Evolutionary conservation across 2,888 invertebrate genomes (phyloP).

Genomic region (Carterocephalus palaemon): DNA sequence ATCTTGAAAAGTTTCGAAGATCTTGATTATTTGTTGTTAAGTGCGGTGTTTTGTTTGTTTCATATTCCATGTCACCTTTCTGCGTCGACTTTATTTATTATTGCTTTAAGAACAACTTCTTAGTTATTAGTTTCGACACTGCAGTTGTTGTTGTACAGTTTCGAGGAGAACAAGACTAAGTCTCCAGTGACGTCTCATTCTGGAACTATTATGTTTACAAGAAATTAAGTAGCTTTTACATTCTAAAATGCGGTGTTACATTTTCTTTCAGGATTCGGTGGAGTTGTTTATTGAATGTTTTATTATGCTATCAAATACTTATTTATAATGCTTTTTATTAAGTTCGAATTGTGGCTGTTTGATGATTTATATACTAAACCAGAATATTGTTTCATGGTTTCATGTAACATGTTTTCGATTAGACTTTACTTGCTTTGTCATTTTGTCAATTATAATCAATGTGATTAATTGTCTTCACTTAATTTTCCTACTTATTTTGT

Average conservation of each 20-base stretch:
- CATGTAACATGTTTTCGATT: no score
- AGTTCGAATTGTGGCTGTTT: no score
- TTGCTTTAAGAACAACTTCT: conserved; percentile 17
- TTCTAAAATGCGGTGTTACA: conserved; percentile 9
- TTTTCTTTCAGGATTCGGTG: no score
- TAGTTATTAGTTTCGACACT: conserved; percentile 22
- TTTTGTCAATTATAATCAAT: no score
- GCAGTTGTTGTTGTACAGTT: conserved; percentile 13
- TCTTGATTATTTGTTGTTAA: conserved; percentile 55
- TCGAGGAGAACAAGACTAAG: conserved; percentile 15
- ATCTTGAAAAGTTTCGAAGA: conserved; percentile 47
- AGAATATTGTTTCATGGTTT: no score
- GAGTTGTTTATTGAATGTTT: no score
- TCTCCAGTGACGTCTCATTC: conserved; percentile 11
- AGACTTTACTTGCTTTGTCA: no score
- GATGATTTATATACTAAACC: no score
- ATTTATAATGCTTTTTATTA: no score
- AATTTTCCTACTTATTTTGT: no score
- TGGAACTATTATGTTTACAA: conserved; percentile 14
- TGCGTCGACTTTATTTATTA: conserved; percentile 9
- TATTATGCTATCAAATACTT: no score
- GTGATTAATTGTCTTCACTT: no score
- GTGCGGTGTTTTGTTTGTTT: conserved; percentile 32
- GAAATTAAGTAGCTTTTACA: conserved; percentile 14
- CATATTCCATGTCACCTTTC: conserved; percentile 17